phyloP scores from a whole-genome alignment of 2,888 invertebrate genomes.

The Pseudanteris insignis region DNA sequence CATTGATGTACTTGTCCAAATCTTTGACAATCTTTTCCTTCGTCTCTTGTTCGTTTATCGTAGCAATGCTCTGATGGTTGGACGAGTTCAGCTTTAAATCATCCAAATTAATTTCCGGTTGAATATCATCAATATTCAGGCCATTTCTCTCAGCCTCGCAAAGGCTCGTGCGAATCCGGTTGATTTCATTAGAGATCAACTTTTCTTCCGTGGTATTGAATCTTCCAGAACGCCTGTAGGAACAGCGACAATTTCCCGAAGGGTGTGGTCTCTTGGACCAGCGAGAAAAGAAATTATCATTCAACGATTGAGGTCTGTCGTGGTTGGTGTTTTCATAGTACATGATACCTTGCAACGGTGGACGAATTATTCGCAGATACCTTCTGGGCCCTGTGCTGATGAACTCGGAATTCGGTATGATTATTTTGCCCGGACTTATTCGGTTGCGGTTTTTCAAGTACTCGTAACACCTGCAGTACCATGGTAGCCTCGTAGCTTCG shows the following conservation, averaged over 20 bases:
- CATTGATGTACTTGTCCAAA: conserved; percentile 60
- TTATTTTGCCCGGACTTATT: conserved; percentile 55
- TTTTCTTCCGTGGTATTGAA: conserved; percentile 53
- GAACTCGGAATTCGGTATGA: conserved; percentile 60
- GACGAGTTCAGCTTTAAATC: conserved; percentile 12
- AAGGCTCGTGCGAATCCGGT: conserved; percentile 59
- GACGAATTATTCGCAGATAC: conserved; percentile 55
- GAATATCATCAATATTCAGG: conserved; percentile 54
- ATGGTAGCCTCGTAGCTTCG: conserved; percentile 38
- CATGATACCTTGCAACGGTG: conserved; percentile 49
- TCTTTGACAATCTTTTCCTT: conserved; percentile 60
- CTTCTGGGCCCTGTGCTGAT: conserved; percentile 58
- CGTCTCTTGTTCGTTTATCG: conserved; percentile 43
- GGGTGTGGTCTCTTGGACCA: conserved; percentile 61
- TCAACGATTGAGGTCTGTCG: conserved; percentile 58
- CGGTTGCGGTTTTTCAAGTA: conserved; percentile 58
- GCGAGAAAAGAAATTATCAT: conserved; percentile 60
- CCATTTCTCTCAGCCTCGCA: conserved; percentile 58
- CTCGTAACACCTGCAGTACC: conserved; percentile 57
- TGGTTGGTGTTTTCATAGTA: conserved; percentile 52
- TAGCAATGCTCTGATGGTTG: conserved; percentile 2
- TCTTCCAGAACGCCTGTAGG: conserved; percentile 56
- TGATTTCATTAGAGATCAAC: conserved; percentile 56
- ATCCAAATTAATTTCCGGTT: conserved; percentile 54
- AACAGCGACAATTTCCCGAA: conserved; percentile 61